Percentiles rank a stretch among this genome's conserved stretches.
These are phyloP conservation scores for Charina bottae DNA, from an alignment of 2,113 vertebrate species.

Conservation along the genomic window DNA sequence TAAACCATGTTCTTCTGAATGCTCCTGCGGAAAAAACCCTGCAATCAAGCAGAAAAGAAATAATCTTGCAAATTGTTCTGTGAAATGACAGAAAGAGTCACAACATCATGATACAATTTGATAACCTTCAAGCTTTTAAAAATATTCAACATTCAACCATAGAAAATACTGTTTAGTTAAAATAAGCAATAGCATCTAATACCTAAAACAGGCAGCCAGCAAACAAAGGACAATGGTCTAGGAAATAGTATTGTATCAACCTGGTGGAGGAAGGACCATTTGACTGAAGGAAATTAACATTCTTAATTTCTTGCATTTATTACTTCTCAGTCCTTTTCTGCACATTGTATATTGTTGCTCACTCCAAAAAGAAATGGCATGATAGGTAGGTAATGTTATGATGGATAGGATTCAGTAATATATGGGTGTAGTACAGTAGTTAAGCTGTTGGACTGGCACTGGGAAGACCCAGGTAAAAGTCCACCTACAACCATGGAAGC, in stretches of 20 bases:
- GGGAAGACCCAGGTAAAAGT: not conserved
- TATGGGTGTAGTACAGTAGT: not conserved
- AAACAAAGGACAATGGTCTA: conserved; percentile 48
- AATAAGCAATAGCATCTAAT: conserved; percentile 50
- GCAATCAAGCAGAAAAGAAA: conserved; percentile 67
- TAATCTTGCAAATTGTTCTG: conserved; percentile 29
- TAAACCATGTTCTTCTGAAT: conserved; percentile 99
- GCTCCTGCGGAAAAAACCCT: conserved; percentile 97
- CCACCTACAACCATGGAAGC: not conserved
- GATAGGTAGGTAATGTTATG: not conserved
- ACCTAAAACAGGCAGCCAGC: conserved; percentile 48
- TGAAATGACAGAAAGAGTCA: conserved; percentile 54
- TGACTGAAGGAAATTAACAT: not conserved
- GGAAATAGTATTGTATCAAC: not conserved
- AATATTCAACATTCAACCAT: conserved; percentile 58
- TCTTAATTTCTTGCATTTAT: not conserved
- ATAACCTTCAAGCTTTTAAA: conserved; percentile 54
- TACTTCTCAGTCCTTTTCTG: not conserved
- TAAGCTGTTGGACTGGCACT: not conserved
- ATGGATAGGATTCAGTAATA: not conserved
- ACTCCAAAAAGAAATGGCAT: not conserved
- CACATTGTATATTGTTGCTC: not conserved
- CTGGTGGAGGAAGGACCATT: not conserved
- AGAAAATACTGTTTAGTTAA: conserved; percentile 64
- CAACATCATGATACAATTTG: conserved; percentile 40